phyloP scores from a whole-genome alignment of 2,797 vertebrate genomes.

The Triplophysa yarkandensis region DNA sequence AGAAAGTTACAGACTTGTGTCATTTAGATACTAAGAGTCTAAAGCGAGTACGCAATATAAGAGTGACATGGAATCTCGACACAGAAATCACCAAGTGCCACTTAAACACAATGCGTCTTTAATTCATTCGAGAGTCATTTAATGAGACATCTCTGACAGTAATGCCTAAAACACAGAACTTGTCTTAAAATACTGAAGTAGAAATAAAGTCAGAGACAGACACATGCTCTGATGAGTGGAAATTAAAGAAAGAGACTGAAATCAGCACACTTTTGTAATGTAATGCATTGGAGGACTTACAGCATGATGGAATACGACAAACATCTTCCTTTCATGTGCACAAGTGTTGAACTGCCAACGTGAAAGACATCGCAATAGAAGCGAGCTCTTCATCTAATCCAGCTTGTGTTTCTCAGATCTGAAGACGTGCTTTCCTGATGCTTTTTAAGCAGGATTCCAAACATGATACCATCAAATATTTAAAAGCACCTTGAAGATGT shows the following conservation, averaged over 20 bases:
- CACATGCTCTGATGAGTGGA: slow-evolving; percentile 44
- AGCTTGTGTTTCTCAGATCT: slow-evolving; percentile 16
- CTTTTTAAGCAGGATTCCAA: neutral
- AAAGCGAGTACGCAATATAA: neutral
- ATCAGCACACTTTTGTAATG: slow-evolving; percentile 56
- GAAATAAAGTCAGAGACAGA: slow-evolving; percentile 44
- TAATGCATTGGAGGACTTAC: slow-evolving; percentile 51
- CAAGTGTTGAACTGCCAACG: slow-evolving; percentile 11
- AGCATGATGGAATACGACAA: slow-evolving; percentile 44
- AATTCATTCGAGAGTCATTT: neutral
- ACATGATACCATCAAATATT: neutral
- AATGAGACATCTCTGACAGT: slow-evolving; percentile 21
- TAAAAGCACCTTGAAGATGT: neutral
- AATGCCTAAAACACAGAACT: slow-evolving; percentile 1
- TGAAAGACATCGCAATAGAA: neutral
- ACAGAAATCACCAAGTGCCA: neutral
- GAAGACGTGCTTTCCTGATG: neutral
- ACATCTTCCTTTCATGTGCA: slow-evolving; percentile 32
- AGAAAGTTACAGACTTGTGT: no score
- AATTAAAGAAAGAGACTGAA: slow-evolving; percentile 49
- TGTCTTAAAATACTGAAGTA: slow-evolving; percentile 19
- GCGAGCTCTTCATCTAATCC: neutral
- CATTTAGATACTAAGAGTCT: neutral
- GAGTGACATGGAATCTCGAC: neutral
- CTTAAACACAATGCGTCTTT: slow-evolving; percentile 11